Conservation (phyloP, 2,888 invertebrate species). For the Eristalis tenax region DNA sequence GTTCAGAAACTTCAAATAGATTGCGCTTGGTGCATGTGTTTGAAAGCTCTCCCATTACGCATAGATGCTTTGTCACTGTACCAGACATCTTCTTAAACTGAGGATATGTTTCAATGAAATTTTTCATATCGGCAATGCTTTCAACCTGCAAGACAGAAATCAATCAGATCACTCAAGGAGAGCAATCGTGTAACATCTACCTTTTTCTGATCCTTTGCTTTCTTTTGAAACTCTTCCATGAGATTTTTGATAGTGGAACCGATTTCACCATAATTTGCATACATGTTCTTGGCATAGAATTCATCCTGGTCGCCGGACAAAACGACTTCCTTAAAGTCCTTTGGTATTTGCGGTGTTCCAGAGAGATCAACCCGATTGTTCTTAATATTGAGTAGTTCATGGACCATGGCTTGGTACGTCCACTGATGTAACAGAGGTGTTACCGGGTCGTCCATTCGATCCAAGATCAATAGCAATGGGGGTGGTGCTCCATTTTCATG, state of each 20-base stretch:
- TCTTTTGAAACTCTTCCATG: constrained; percentile 98
- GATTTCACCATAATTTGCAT: constrained; percentile 98
- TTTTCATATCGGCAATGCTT: constrained; percentile 99
- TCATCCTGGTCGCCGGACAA: constrained; percentile 97
- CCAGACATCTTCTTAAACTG: constrained; percentile 98
- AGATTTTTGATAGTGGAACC: constrained; percentile 97
- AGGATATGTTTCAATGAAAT: constrained; percentile 98
- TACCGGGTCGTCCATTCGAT: constrained; percentile 96
- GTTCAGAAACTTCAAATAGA: constrained; percentile 94
- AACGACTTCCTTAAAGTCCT: constrained; percentile 96
- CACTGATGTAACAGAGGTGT: constrained; percentile 98
- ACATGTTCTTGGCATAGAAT: constrained; percentile 97
- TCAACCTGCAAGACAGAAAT: constrained; percentile 84
- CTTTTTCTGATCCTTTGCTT: constrained; percentile 97
- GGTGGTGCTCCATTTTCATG: constrained; percentile 84
- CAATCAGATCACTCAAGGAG: background rate
- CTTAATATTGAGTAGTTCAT: constrained; percentile 95
- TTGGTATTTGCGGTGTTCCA: constrained; percentile 90
- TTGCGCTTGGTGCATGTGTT: constrained; percentile 88
- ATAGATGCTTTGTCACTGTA: constrained; percentile 98
- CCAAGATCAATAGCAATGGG: constrained; percentile 93
- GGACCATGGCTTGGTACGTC: constrained; percentile 99
- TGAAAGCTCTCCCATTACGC: constrained; percentile 97
- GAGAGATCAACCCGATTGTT: constrained; percentile 97
- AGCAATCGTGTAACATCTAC: background rate